Evolutionary conservation across 1,140 invertebrate species (phyloP), one percentile per base, ranked within the genome.

Genomic region (Zaprionus davidi): DNA sequence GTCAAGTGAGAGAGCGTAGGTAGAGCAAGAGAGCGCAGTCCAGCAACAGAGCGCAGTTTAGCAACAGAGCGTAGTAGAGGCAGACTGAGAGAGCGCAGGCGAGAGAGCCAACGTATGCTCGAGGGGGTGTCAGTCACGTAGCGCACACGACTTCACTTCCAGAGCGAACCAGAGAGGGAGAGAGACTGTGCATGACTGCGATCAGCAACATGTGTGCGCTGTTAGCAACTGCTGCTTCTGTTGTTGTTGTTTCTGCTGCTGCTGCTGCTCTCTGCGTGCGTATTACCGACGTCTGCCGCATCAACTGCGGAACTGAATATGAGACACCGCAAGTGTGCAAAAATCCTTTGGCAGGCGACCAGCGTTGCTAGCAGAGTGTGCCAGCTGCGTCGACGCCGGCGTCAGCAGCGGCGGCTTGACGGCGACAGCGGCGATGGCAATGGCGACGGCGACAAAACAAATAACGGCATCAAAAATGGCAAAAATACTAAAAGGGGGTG

Each of bases 271-370:
- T 36, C 46, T 81, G 81, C 81, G 85, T 85, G 66, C 65, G 53
- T 65, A 34, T 34, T 34, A 41, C 53, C 81, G 81, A 72, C 62
- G 66, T 44, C 66, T 66, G 65, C 62, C 72, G 76, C 76, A 70
- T 79, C 85, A 66, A 79, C 77, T 74, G 81, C 86, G 85, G 79
- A 90, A 90, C 85, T 90, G 85, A 90, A 84, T 67, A 70, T 88
- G 85, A 76, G 78, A 78, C 73, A 84, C 85, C 77, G 73, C 85
- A 59, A 70, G 63, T 78, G 60, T 36, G 71, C 60, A 31, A 68
- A 88, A 81, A 79, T n/a, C 81, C 78, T 90, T 88, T 84, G 75
- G 85, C 85, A 84, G 70, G 38, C 72, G 53, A 63, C 20, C 72
- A 34, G 67, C 53, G 71, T 66, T 15, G n/a, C 58, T 63, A 62